Percentiles rank a stretch among this genome's conserved stretches.
Conservation (phyloP, 37 sponge, comb jelly and placozoan species). For the Dysidea cf. avara region DNA sequence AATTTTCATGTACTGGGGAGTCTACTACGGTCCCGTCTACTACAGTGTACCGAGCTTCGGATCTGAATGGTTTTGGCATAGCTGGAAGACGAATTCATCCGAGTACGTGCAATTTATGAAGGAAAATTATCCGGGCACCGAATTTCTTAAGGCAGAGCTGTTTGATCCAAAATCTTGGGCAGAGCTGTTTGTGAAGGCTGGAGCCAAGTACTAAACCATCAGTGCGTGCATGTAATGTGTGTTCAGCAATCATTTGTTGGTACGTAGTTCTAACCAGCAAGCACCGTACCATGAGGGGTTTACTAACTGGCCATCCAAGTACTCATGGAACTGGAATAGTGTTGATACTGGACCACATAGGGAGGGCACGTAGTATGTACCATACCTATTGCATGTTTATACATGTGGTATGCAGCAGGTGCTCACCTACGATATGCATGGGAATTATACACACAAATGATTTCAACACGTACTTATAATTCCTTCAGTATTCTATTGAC, state of each 20-base stretch:
- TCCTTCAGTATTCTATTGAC: too few relatives aligned
- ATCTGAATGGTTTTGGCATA: constrained; percentile 76
- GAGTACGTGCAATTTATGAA: constrained; percentile 62
- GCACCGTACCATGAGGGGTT: too few relatives aligned
- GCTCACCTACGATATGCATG: too few relatives aligned
- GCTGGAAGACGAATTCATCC: constrained; percentile 41
- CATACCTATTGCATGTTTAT: too few relatives aligned
- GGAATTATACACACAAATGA: too few relatives aligned
- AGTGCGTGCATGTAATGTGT: not conserved
- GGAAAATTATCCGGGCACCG: constrained; percentile 56
- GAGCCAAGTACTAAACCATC: constrained; percentile 38
- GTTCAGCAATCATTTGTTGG: constrained; percentile 14
- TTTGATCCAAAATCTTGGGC: constrained; percentile 74
- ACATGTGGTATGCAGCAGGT: too few relatives aligned
- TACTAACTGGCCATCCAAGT: too few relatives aligned
- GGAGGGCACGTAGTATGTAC: too few relatives aligned
- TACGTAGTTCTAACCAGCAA: constrained; percentile 74
- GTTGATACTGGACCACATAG: too few relatives aligned
- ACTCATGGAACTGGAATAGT: too few relatives aligned
- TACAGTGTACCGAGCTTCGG: constrained; percentile 70
- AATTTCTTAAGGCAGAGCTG: constrained; percentile 77
- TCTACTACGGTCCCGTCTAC: constrained; percentile 65
- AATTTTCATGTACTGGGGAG: constrained; percentile 78
- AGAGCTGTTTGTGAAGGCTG: constrained; percentile 37
- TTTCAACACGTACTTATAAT: too few relatives aligned